Evolutionary conservation across 2,113 vertebrate genomes (phyloP), one percentile per base, ranked within the genome.

Genomic region (Misgurnus anguillicaudatus): DNA sequence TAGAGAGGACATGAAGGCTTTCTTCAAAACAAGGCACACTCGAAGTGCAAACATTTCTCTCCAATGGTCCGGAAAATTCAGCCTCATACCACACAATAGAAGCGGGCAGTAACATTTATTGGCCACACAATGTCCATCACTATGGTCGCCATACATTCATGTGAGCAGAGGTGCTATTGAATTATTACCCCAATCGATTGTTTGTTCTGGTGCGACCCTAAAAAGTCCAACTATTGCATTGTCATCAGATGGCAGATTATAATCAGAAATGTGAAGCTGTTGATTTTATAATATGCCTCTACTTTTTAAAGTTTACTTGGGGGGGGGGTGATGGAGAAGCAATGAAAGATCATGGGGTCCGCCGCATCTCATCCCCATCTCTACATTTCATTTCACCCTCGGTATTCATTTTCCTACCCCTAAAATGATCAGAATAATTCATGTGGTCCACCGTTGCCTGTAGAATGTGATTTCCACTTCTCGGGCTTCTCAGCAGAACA

Each of bases 401-500:
- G 9, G 71, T 47, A 53, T 83, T 71, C 70, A 39, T 77, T 64
- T 39, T 53, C 9, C 19, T 47, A 11, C 62, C 63, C 75, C 71
- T 74, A 78, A 81, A 81, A 82, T 71, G 48, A 75, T 79, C 64
- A 45, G 76, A 84, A 84, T 84, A 82, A 84, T 84, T 84, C 80
- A 84, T 82, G 76, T 63, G 67, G 65, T 75, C 64, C 65, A 64
- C 64, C 61, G 41, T 76, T 53, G 68, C 62, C 64, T 81, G 58
- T 81, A 69, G 75, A 84, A 81, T 84, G 64, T 48, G 82, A 84
- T 84, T 78, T 81, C 64, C 74, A 76, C 74, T 65, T 53, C 74
- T 64, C 58, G 39, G 78, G 7, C 75, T 48, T 77, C 69, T 60
- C 67, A 13, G 82, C 53, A 47, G 72, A 86, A 82, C 94, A 94